Evolutionary conservation across 2,113 vertebrate genomes (phyloP).

Genomic region (Gadus macrocephalus): DNA sequence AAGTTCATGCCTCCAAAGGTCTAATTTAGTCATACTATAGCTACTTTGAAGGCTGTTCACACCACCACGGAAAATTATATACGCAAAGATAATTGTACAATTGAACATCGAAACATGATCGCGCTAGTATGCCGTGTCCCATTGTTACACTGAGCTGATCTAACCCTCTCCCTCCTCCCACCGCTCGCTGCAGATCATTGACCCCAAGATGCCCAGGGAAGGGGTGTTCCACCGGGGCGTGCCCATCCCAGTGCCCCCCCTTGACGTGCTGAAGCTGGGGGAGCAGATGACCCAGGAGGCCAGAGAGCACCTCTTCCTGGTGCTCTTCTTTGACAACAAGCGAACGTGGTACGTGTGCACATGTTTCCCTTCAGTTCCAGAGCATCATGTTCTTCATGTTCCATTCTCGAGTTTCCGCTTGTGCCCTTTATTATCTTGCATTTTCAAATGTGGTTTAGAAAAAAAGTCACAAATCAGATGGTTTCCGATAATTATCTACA

Average conservation of each 20-base stretch:
- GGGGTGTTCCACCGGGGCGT: slow-evolving; percentile 96
- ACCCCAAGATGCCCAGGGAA: slow-evolving; percentile 98
- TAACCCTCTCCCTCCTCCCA: slow-evolving; percentile 6
- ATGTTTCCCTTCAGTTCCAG: neutral
- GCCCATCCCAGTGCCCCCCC: slow-evolving; percentile 92
- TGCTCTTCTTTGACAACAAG: slow-evolving; percentile 99
- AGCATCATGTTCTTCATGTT: neutral
- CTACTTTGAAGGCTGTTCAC: too few species aligned
- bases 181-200: slow-evolving; percentile 83
- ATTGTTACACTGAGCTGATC: neutral
- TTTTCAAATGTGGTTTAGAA: neutral
- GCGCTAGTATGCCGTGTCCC: too few species aligned
- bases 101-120: too few species aligned
- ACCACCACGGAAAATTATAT: too few species aligned
- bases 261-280: slow-evolving; percentile 95
- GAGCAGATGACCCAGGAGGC: slow-evolving; percentile 99
- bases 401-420: neutral
- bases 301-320: slow-evolving; percentile 95
- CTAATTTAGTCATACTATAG: too few species aligned
- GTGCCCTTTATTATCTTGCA: neutral
- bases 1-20: too few species aligned
- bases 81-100: too few species aligned
- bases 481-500: neutral
- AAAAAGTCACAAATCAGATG: neutral
- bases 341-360: slow-evolving; percentile 87